Evolutionary conservation across 2,113 vertebrate species (phyloP).

Genomic region (Picathartes gymnocephalus): DNA sequence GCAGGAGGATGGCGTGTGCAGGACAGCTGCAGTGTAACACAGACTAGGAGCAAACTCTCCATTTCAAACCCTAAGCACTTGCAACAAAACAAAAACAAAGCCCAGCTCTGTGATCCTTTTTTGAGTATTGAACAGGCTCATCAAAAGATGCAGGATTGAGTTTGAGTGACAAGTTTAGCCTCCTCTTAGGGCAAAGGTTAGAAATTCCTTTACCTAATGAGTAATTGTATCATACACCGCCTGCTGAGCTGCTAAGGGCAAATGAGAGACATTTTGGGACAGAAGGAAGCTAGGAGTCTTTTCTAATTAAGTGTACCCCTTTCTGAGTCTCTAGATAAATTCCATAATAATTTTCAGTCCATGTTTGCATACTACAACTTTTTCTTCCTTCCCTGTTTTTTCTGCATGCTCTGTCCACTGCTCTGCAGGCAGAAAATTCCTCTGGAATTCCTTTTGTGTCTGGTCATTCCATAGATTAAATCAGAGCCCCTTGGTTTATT

Average conservation of each 20-base stretch:
- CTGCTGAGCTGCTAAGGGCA: slow-evolving; percentile 9
- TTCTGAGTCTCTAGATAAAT: slow-evolving; percentile 2
- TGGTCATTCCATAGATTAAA: slow-evolving; percentile 63
- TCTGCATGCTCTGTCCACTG: not conserved
- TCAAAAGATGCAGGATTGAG: not conserved
- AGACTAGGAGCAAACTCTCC: not conserved
- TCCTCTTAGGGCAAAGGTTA: slow-evolving; percentile 41
- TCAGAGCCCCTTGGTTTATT: not conserved
- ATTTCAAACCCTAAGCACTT: not conserved
- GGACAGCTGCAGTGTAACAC: not conserved
- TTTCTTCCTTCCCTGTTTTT: not conserved
- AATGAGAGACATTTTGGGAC: not conserved
- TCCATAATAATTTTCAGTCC: not conserved
- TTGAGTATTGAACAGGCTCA: not conserved
- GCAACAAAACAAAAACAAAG: not conserved
- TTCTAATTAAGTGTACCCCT: slow-evolving; percentile 20
- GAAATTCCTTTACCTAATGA: slow-evolving; percentile 61
- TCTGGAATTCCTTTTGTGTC: slow-evolving; percentile 58
- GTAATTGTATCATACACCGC: slow-evolving; percentile 45
- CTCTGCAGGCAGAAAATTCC: slow-evolving; percentile 40
- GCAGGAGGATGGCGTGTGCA: not conserved
- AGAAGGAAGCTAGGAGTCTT: not conserved
- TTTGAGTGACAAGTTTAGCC: slow-evolving; percentile 33
- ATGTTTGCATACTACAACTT: not conserved
- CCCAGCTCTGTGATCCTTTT: not conserved